A percentile compares a stretch with the other conserved stretches of the same genome.
phyloP scores from a whole-genome alignment of 2,888 invertebrate genomes.

The Heliconius erato region DNA sequence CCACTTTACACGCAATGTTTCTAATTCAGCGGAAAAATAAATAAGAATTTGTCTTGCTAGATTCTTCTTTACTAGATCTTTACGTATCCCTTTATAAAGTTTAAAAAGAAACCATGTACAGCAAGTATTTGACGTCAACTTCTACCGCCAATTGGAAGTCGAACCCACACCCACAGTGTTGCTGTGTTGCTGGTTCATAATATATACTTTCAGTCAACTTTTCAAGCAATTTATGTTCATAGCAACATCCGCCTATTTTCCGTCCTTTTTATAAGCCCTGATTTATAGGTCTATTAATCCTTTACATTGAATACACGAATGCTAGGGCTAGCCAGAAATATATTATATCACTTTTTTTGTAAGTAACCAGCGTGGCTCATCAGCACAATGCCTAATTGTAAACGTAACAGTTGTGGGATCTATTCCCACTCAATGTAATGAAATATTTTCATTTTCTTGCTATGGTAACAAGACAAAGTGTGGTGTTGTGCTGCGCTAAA shows the following conservation, averaged over 20 bases:
- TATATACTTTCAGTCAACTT: constrained; percentile 8
- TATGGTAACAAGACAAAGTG: not conserved
- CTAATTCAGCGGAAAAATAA: too few species aligned
- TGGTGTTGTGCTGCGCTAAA: not conserved
- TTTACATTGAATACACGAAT: constrained; percentile 21
- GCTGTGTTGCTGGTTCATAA: not conserved
- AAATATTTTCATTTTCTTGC: not conserved
- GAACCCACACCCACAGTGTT: not conserved
- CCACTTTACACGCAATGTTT: too few species aligned
- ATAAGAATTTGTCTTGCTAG: too few species aligned
- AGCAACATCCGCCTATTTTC: constrained; percentile 15
- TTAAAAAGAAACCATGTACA: too few species aligned
- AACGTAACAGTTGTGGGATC: not conserved
- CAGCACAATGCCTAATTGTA: not conserved
- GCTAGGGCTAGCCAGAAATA: constrained; percentile 7
- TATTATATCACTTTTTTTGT: not conserved
- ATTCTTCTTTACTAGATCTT: too few species aligned
- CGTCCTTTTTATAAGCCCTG: constrained; percentile 11
- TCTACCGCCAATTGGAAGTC: not conserved
- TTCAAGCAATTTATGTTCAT: constrained; percentile 22
- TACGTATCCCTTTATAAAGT: too few species aligned
- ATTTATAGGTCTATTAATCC: constrained; percentile 25
- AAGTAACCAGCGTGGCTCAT: not conserved
- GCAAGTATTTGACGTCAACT: not conserved
- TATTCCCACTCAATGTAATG: not conserved